Percentiles rank a stretch among this genome's conserved stretches.
These are phyloP conservation scores for Gymnoscelis rufifasciata DNA, from an alignment of 2,888 invertebrate genomes.

Conservation along the genomic window DNA sequence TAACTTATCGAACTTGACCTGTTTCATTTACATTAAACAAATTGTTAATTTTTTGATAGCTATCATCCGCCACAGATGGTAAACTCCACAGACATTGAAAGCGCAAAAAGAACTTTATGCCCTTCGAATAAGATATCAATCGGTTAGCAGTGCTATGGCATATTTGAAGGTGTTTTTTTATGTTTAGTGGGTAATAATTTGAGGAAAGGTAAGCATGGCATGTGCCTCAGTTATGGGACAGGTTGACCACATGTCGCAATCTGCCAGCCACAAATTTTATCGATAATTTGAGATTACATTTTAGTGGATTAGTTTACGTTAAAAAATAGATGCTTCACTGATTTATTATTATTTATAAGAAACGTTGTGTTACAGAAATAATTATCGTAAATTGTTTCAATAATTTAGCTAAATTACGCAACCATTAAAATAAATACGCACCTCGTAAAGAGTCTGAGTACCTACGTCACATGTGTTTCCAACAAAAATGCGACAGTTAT, in stretches of 20 bases:
- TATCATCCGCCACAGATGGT: slow-evolving; percentile 76
- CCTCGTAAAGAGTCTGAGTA: slow-evolving; percentile 45
- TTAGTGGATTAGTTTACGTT: slow-evolving; percentile 29
- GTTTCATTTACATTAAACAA: slow-evolving; percentile 78
- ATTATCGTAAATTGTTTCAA: slow-evolving; percentile 25
- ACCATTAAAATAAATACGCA: slow-evolving; percentile 35
- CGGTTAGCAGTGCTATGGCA: slow-evolving; percentile 21
- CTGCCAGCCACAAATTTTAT: slow-evolving; percentile 62
- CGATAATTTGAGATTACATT: slow-evolving; percentile 62
- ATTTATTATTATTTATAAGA: too few species aligned
- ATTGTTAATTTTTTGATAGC: slow-evolving; percentile 79
- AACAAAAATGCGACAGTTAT: slow-evolving; percentile 63
- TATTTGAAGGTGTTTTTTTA: slow-evolving; percentile 59
- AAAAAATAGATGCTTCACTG: too few species aligned
- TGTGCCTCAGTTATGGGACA: slow-evolving; percentile 75
- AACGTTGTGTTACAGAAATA: slow-evolving; percentile 1
- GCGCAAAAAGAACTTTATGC: slow-evolving; percentile 27
- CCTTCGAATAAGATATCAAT: slow-evolving; percentile 21
- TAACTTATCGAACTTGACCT: slow-evolving; percentile 74
- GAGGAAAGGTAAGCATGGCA: slow-evolving; percentile 70
- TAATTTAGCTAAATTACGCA: slow-evolving; percentile 37
- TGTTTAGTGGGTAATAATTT: slow-evolving; percentile 59
- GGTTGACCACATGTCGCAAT: slow-evolving; percentile 78
- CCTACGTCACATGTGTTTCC: slow-evolving; percentile 47
- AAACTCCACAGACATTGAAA: slow-evolving; percentile 25